Conservation (phyloP, 2,888 invertebrate genomes). For the Hirtodrosophila histrioides region DNA sequence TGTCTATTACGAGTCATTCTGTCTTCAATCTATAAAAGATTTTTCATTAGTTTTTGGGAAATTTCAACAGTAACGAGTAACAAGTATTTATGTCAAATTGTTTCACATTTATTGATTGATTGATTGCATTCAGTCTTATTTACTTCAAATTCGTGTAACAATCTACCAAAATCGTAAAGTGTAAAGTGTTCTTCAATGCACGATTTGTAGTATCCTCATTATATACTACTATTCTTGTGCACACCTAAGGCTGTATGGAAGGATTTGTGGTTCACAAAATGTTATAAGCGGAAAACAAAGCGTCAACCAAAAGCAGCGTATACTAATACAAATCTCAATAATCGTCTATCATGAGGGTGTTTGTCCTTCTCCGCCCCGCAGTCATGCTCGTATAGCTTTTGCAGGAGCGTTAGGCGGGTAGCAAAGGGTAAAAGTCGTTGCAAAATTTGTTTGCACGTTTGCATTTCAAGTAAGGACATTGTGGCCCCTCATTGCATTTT, state of each 20-base stretch:
- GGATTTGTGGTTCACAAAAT: constrained; percentile 16
- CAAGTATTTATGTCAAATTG: no score
- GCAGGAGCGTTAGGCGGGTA: background rate
- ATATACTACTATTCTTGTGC: background rate
- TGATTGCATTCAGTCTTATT: no score
- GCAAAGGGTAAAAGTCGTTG: constrained; percentile 53
- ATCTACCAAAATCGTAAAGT: no score
- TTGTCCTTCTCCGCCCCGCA: constrained; percentile 25
- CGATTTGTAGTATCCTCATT: no score
- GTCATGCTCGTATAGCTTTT: background rate
- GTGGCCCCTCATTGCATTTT: background rate
- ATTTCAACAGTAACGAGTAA: no score
- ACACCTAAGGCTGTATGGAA: constrained; percentile 3
- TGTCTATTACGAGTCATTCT: no score
- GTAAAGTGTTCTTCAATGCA: no score
- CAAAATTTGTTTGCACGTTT: constrained; percentile 69
- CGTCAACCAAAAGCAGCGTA: constrained; percentile 71
- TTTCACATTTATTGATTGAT: no score
- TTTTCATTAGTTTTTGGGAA: no score
- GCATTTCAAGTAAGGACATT: constrained; percentile 19
- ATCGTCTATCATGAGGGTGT: constrained; percentile 81
- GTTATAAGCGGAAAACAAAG: constrained; percentile 54
- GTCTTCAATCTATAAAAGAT: no score
- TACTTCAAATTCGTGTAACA: no score
- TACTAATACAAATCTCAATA: constrained; percentile 83